These are phyloP conservation scores for Dicentrarchus labrax DNA, from an alignment of 2,113 vertebrate species.

Conservation along the genomic window DNA sequence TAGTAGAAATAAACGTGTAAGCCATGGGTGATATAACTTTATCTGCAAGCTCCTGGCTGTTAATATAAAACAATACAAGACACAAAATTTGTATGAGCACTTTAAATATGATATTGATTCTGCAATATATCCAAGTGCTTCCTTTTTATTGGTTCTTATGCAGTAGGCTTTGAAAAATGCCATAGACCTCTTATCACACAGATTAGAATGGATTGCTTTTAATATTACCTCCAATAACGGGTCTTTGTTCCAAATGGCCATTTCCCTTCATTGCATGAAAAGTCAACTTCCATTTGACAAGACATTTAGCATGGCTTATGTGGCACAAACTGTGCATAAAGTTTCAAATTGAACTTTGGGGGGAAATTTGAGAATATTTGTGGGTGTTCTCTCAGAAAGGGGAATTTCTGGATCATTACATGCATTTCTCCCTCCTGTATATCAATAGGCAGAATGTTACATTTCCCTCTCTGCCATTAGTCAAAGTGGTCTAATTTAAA, in stretches of 20 bases:
- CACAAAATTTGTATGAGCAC: conserved; percentile 62
- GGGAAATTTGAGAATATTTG: conserved; percentile 33
- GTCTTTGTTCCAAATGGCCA: conserved; percentile 68
- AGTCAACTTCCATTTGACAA: conserved; percentile 75
- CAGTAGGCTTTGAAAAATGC: conserved; percentile 66
- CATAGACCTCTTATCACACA: conserved; percentile 59
- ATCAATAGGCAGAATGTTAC: conserved; percentile 52
- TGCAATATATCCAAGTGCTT: conserved; percentile 60
- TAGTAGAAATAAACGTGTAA: conserved; percentile 21
- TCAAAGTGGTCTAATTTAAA: conserved; percentile 73
- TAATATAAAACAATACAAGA: conserved; percentile 68
- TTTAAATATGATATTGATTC: conserved; percentile 77
- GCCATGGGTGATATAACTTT: conserved; percentile 46
- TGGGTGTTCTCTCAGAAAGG: conserved; percentile 21
- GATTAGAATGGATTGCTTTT: conserved; percentile 81
- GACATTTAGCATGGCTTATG: conserved; percentile 66
- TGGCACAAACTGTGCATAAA: conserved; percentile 55
- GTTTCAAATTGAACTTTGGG: conserved; percentile 70
- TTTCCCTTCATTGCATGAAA: conserved; percentile 65
- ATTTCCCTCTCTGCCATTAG: conserved; percentile 60
- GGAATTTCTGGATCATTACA: conserved; percentile 65
- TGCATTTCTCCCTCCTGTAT: conserved; percentile 38
- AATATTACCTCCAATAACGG: conserved; percentile 72
- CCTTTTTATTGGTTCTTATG: conserved; percentile 60
- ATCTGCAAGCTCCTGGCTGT: conserved; percentile 48